Percentiles rank a stretch among this genome's conserved stretches.
phyloP scores from a whole-genome alignment of 2,888 invertebrate species.

The Conistra vaccinii region DNA sequence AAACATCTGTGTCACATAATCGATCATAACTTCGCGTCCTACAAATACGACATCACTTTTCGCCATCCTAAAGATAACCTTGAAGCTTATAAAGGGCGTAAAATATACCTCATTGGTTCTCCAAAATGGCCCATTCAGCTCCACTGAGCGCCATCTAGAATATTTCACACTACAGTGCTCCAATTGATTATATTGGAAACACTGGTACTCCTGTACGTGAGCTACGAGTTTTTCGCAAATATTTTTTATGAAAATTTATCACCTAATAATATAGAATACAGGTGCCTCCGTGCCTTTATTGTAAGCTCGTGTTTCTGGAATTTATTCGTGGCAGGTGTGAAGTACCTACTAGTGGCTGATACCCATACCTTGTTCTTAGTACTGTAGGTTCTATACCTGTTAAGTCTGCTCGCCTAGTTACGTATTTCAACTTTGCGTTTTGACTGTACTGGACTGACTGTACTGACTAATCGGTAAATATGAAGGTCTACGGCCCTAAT shows the following conservation, averaged over 20 bases:
- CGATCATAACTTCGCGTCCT: conserved; percentile 15
- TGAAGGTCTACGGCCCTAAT: no score
- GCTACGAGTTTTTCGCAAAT: neutral
- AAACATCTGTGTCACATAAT: conserved; percentile 12
- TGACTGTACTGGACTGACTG: no score
- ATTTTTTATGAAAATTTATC: neutral
- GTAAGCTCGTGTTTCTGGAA: neutral
- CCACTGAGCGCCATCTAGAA: conserved; percentile 63
- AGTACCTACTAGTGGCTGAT: neutral
- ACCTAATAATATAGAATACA: no score
- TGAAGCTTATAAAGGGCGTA: conserved; percentile 37
- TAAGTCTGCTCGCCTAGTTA: no score
- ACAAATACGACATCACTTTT: conserved; percentile 17
- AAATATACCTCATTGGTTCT: conserved; percentile 55
- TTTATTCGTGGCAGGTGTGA: neutral
- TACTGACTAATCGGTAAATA: no score
- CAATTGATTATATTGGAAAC: conserved; percentile 58
- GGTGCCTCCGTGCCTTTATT: neutral
- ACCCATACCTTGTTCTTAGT: no score
- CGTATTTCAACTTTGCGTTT: no score
- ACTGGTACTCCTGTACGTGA: conserved; percentile 4
- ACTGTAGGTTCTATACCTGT: no score
- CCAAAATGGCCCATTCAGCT: conserved; percentile 59
- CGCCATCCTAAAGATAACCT: conserved; percentile 36
- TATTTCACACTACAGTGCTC: conserved; percentile 65